Conservation (phyloP, 2,888 invertebrate genomes). For the Cylindroiulus punctatus region DNA sequence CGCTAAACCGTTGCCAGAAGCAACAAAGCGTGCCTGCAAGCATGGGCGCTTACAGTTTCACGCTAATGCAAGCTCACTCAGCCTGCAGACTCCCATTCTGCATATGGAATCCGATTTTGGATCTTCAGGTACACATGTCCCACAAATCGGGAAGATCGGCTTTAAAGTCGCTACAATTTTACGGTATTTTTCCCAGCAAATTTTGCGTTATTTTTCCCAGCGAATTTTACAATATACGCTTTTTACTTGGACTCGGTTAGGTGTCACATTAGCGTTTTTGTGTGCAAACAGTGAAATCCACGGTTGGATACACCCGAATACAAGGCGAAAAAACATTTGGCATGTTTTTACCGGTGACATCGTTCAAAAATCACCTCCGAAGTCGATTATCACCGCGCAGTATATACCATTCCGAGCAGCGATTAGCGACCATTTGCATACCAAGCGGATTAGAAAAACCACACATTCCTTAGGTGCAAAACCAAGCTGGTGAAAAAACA, state of each 20-base stretch:
- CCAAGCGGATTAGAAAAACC: too few species aligned
- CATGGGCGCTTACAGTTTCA: constrained; percentile 55
- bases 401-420: not conserved
- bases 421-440: not conserved
- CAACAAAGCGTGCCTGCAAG: constrained; percentile 56
- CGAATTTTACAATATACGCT: not conserved
- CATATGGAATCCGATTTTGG: constrained; percentile 14
- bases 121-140: not conserved
- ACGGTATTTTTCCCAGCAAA: not conserved
- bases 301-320: not conserved
- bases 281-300: not conserved
- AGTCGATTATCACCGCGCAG: not conserved
- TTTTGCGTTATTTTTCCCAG: not conserved
- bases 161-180: not conserved
- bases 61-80: constrained; percentile 47
- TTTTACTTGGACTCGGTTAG: not conserved
- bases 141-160: not conserved
- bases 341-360: not conserved
- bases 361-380: not conserved
- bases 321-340: not conserved
- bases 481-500: not conserved
- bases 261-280: not conserved
- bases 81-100: constrained; percentile 38
- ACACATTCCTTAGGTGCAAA: not conserved
- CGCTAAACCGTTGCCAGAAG: constrained; percentile 55